phyloP scores from a whole-genome alignment of 2,888 invertebrate species.

The Shargacucullia verbasci region DNA sequence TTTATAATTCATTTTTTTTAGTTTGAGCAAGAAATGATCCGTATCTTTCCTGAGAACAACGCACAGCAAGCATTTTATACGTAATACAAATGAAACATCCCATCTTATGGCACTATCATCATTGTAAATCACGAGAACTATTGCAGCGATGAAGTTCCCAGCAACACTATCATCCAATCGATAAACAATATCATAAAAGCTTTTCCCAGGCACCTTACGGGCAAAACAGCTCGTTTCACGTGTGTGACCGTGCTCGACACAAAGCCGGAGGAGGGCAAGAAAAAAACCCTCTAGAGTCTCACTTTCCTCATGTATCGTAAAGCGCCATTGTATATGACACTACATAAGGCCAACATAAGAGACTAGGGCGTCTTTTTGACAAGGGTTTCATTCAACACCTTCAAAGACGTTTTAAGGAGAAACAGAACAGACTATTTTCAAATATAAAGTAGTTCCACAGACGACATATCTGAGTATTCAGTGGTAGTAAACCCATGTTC shows the following conservation, averaged over 20 bases:
- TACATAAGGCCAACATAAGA: constrained; percentile 60
- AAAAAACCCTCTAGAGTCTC: constrained; percentile 76
- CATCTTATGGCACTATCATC: constrained; percentile 39
- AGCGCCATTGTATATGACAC: constrained; percentile 68
- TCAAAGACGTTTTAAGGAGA: constrained; percentile 28
- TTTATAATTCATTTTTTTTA: constrained; percentile 12
- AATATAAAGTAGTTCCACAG: constrained; percentile 6
- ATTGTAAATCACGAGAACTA: constrained; percentile 53
- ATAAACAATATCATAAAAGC: constrained; percentile 74
- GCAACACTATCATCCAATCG: constrained; percentile 57
- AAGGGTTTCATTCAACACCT: constrained; percentile 60
- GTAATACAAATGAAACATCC: constrained; percentile 32
- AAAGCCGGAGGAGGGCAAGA: constrained; percentile 66
- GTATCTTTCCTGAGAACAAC: constrained; percentile 39
- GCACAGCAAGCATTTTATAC: constrained; percentile 24
- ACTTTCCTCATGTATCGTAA: constrained; percentile 75
- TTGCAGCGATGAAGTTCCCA: constrained; percentile 47
- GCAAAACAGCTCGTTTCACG: constrained; percentile 67
- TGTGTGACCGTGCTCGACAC: constrained; percentile 64
- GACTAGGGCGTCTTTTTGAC: constrained; percentile 67
- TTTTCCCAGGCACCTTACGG: constrained; percentile 72
- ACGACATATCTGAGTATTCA: constrained; percentile 26
- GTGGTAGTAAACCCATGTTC: constrained; percentile 27
- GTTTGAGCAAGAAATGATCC: constrained; percentile 28
- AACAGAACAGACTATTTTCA: constrained; percentile 11